phyloP scores from a whole-genome alignment of 1,140 invertebrate genomes.

The Drosophila albomicans region DNA sequence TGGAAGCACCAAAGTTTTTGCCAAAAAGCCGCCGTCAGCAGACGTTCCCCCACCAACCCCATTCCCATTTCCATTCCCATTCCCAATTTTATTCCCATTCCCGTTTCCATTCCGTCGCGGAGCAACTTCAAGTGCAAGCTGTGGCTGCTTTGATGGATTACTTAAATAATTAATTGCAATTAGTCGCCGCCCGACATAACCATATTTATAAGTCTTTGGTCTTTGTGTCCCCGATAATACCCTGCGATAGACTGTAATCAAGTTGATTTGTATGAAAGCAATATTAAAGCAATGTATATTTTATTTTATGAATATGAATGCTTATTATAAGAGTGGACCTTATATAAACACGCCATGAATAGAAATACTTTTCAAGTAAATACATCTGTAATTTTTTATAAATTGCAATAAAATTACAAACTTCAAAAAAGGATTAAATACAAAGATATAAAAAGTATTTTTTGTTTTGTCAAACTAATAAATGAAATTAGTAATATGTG shows the following conservation, averaged over 20 bases:
- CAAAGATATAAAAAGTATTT: too few species aligned
- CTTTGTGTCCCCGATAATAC: conserved; percentile 12
- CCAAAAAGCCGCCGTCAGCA: conserved; percentile 59
- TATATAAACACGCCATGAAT: too few species aligned
- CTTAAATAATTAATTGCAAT: conserved; percentile 81
- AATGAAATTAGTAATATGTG: too few species aligned
- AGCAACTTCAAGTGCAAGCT: conserved; percentile 43
- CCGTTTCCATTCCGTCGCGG: not conserved
- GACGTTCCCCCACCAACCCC: conserved; percentile 1
- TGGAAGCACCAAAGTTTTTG: conserved; percentile 55
- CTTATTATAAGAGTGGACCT: too few species aligned
- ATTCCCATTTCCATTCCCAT: not conserved
- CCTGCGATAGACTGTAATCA: conserved; percentile 4
- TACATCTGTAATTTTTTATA: too few species aligned
- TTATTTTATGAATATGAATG: too few species aligned
- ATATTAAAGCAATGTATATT: not conserved
- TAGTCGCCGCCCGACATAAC: conserved; percentile 56
- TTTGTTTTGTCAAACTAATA: too few species aligned
- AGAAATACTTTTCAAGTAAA: too few species aligned
- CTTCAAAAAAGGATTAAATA: too few species aligned
- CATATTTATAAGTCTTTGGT: conserved; percentile 32
- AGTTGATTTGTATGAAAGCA: not conserved
- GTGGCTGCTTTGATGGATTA: conserved; percentile 69
- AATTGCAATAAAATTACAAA: too few species aligned
- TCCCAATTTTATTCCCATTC: not conserved